Conservation (phyloP, 2,888 invertebrate species). For the Notocelia uddmanniana region DNA sequence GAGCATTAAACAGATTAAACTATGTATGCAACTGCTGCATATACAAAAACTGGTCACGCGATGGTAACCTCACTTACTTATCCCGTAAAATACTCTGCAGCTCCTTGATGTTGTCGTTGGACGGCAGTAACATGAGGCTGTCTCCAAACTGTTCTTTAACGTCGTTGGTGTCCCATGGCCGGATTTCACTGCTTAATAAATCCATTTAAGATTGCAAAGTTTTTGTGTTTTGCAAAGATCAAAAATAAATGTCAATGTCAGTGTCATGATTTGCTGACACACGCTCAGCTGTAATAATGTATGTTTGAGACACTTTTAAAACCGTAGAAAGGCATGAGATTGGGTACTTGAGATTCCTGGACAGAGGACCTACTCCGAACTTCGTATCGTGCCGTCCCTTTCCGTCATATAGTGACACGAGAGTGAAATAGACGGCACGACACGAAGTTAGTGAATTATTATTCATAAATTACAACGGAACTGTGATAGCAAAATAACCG, state of each 20-base stretch:
- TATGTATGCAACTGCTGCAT: not conserved
- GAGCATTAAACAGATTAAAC: no score
- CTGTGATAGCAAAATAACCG: no score
- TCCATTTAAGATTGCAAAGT: conserved; percentile 66
- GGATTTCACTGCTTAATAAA: conserved; percentile 73
- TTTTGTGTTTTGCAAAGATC: conserved; percentile 24
- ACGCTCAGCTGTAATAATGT: conserved; percentile 37
- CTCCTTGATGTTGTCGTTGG: conserved; percentile 93
- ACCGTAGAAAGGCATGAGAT: no score
- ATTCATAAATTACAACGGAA: no score
- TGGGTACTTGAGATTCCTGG: no score
- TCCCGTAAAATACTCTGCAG: conserved; percentile 94
- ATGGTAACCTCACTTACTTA: conserved; percentile 88
- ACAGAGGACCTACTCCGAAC: no score
- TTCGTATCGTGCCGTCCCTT: no score
- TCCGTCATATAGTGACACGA: no score
- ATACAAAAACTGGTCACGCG: conserved; percentile 6
- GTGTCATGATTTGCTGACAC: conserved; percentile 46
- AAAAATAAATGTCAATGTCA: conserved; percentile 46
- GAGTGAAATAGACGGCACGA: no score
- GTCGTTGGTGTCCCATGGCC: conserved; percentile 77
- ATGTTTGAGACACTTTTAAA: no score
- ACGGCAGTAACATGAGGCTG: conserved; percentile 89
- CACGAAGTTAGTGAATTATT: no score
- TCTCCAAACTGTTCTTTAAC: conserved; percentile 87